Percentiles rank a stretch among this genome's conserved stretches.
phyloP scores from a whole-genome alignment of 2,113 vertebrate species.

The Gymnocephalus cernua region DNA sequence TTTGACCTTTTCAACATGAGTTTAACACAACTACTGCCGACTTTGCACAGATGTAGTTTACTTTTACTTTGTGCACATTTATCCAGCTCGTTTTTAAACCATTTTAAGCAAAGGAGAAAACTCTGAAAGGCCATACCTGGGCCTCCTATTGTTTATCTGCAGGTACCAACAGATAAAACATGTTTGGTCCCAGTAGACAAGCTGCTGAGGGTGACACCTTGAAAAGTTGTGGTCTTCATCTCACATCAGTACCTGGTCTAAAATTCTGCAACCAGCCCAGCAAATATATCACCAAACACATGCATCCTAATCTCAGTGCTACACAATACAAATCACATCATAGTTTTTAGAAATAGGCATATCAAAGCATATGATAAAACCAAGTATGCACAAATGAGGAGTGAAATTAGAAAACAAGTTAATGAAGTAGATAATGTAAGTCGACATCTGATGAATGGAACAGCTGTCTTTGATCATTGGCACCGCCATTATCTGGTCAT shows the following conservation, averaged over 20 bases:
- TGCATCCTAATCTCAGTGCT: slow-evolving; percentile 38
- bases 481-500: slow-evolving; percentile 80
- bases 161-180: slow-evolving; percentile 9
- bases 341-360: slow-evolving; percentile 48
- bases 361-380: slow-evolving; percentile 71
- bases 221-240: slow-evolving; percentile 12
- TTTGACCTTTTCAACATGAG: background rate
- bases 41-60: background rate
- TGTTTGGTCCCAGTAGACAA: slow-evolving; percentile 13
- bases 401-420: slow-evolving; percentile 81
- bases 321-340: slow-evolving; percentile 15
- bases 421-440: slow-evolving; percentile 83
- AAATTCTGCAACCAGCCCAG: slow-evolving; percentile 13
- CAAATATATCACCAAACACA: slow-evolving; percentile 30
- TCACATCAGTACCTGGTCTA: slow-evolving; percentile 39
- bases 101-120: background rate
- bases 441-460: slow-evolving; percentile 79
- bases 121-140: background rate
- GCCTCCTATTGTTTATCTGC: background rate
- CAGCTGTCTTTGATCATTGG: slow-evolving; percentile 84
- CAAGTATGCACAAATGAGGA: slow-evolving; percentile 75
- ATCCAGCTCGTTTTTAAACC: background rate
- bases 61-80: background rate
- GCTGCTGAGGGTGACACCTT: slow-evolving; percentile 2
- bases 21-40: too few species aligned